These are phyloP conservation scores for Pogonomyrmex barbatus DNA, from an alignment of 1,140 invertebrate genomes.

Conservation along the genomic window DNA sequence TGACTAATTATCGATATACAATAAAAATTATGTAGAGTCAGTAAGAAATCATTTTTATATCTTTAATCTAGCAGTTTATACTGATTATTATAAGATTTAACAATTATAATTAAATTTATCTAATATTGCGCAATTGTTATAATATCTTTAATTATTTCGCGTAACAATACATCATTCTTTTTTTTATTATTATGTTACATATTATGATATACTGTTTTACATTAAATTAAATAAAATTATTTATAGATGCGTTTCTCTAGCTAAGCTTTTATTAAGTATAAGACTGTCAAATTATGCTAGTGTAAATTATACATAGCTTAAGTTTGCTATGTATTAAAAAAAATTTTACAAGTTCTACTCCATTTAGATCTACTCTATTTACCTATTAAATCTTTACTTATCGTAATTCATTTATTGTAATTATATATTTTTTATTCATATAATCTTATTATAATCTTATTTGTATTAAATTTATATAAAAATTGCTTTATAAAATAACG, in stretches of 20 bases:
- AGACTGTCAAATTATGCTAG: constrained; percentile 78
- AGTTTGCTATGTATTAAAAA: constrained; percentile 74
- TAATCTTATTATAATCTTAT: neutral
- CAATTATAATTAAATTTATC: constrained; percentile 66
- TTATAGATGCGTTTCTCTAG: constrained; percentile 61
- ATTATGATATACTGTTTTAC: constrained; percentile 58
- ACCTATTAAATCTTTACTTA: constrained; percentile 46
- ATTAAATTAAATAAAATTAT: constrained; percentile 66
- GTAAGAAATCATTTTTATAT: constrained; percentile 63
- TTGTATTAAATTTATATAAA: constrained; percentile 32
- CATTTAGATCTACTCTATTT: constrained; percentile 46
- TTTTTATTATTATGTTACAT: constrained; percentile 61
- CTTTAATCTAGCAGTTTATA: constrained; percentile 59
- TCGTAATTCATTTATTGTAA: constrained; percentile 63
- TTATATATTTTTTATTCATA: constrained; percentile 14
- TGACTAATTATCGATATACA: constrained; percentile 56
- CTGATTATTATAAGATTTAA: constrained; percentile 59
- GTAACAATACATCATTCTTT: constrained; percentile 56
- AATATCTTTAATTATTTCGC: constrained; percentile 39
- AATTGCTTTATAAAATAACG: constrained; percentile 1
- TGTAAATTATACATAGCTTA: constrained; percentile 81
- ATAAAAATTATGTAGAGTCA: constrained; percentile 28
- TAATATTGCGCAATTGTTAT: constrained; percentile 63
- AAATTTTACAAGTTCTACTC: constrained; percentile 64
- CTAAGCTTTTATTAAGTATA: constrained; percentile 81